Base-by-base conservation (phyloP, 2,113 vertebrate genomes). In the Chionomys nivalis region DNA sequence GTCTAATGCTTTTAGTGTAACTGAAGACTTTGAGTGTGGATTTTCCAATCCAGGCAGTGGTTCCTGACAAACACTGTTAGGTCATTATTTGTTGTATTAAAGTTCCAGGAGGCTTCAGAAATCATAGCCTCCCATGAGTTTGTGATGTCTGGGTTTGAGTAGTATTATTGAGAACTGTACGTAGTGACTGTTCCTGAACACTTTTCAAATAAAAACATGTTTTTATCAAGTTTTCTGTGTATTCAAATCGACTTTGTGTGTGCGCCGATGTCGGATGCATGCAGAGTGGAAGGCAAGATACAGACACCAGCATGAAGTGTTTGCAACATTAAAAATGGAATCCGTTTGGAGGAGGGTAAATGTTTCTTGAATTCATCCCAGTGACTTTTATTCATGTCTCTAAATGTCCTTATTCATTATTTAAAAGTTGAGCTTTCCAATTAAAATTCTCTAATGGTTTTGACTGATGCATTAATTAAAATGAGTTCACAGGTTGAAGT, bases 201-300 rank as follows among this genome's bases (percentile, higher is more conserved):
- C 90, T 98, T 98, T 98, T 98, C 97, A 96, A 98, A 98, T 98
- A 98, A 98, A 96, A 97, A 85, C 55, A 87, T 86, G 39, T 98
- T 98, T 98, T 98, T 97, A 95, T 70, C 2, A 16, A 75, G 94
- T 26, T 76, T 78, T 61, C 76, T 82, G 7, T 91, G 39, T 91
- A 19, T 0, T 81, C 55, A 61, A 31, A 61, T 47, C 4, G 85
- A 85, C n/a, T 17, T 93, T 85, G 65, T 95, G 81, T 92, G 36
- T 28, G 3, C 65, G 14, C 33, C 44, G 1, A 73, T 89, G 36
- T 9, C 75, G 36, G 9, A 68, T 65, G 24, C 11, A 2, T 13
- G 23, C n/a, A 52, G 5, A 36, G 31, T 44, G 2, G 44, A 33
- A 28, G 65, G n/a, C 8, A 61, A 31, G 42, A 65, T 52, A 73